These are phyloP conservation scores for Pyrrhosoma nymphula DNA, from an alignment of 2,888 invertebrate genomes.

Conservation along the genomic window DNA sequence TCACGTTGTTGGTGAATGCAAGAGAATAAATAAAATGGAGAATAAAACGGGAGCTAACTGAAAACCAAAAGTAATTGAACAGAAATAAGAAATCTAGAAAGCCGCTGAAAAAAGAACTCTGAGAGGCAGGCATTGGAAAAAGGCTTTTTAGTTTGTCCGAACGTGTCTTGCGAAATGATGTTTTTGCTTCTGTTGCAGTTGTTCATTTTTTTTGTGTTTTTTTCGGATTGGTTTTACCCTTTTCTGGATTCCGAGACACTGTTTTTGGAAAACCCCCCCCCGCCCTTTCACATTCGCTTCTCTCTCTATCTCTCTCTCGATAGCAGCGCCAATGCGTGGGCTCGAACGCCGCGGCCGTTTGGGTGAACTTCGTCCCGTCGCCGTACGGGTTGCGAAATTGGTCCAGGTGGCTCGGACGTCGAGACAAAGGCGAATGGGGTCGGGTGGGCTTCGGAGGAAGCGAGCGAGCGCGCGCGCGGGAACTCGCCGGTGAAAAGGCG, in stretches of 20 bases:
- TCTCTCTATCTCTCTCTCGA: not conserved
- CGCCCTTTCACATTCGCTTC: too few relatives aligned
- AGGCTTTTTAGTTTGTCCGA: not conserved
- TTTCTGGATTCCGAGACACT: too few relatives aligned
- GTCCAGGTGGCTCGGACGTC: constrained; percentile 47
- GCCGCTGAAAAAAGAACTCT: not conserved
- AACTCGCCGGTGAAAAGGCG: not conserved
- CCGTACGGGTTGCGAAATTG: not conserved
- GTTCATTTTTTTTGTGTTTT: too few relatives aligned
- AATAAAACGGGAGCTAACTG: too few relatives aligned
- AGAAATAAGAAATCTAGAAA: too few relatives aligned
- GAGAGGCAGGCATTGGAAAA: not conserved
- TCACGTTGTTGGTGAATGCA: too few relatives aligned
- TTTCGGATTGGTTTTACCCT: not conserved
- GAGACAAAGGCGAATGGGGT: not conserved
- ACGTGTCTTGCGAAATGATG: constrained; percentile 19
- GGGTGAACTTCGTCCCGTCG: not conserved
- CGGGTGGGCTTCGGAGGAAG: not conserved
- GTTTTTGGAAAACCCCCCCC: too few relatives aligned
- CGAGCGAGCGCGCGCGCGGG: not conserved
- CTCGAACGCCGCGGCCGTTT: not conserved
- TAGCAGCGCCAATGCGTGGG: not conserved
- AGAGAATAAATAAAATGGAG: too few relatives aligned
- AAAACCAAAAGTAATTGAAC: too few relatives aligned
- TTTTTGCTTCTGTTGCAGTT: not conserved